phyloP scores from a whole-genome alignment of 2,888 invertebrate genomes.

The Penaeus monodon region DNA sequence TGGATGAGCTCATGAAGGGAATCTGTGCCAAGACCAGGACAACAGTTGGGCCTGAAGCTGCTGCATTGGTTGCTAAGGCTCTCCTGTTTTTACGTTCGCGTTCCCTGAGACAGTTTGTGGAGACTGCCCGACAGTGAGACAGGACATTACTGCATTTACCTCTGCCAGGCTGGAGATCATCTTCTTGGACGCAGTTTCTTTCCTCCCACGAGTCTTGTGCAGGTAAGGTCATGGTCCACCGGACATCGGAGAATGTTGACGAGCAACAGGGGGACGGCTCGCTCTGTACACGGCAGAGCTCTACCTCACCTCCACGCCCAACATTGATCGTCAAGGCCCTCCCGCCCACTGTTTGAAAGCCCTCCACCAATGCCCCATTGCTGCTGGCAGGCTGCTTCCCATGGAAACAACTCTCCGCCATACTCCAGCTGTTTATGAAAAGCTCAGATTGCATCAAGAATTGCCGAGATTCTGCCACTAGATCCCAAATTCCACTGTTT shows the following conservation, averaged over 20 bases:
- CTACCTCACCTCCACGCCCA: constrained; percentile 19
- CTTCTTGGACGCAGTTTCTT: constrained; percentile 37
- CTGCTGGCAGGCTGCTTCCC: constrained; percentile 36
- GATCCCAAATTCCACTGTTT: constrained; percentile 3
- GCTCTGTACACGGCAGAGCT: constrained; percentile 31
- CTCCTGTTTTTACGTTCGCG: constrained; percentile 25
- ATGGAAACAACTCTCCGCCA: constrained; percentile 35
- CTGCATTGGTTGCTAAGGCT: constrained; percentile 22
- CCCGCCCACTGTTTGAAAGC: constrained; percentile 27
- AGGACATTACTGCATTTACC: constrained; percentile 20
- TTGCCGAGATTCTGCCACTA: constrained; percentile 21
- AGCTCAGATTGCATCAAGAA: background rate
- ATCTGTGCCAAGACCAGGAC: constrained; percentile 35
- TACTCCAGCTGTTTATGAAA: background rate
- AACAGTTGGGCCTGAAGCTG: constrained; percentile 20
- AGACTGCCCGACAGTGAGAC: constrained; percentile 28
- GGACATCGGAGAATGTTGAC: constrained; percentile 29
- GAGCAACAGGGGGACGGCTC: background rate
- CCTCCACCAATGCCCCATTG: background rate
- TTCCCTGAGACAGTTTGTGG: constrained; percentile 21
- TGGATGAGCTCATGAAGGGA: constrained; percentile 25
- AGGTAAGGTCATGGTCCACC: constrained; percentile 30
- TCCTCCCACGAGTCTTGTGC: constrained; percentile 26
- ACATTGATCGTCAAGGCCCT: constrained; percentile 17
- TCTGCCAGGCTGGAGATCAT: constrained; percentile 20